phyloP scores from a whole-genome alignment of 2,113 vertebrate species.

The Zingel zingel region DNA sequence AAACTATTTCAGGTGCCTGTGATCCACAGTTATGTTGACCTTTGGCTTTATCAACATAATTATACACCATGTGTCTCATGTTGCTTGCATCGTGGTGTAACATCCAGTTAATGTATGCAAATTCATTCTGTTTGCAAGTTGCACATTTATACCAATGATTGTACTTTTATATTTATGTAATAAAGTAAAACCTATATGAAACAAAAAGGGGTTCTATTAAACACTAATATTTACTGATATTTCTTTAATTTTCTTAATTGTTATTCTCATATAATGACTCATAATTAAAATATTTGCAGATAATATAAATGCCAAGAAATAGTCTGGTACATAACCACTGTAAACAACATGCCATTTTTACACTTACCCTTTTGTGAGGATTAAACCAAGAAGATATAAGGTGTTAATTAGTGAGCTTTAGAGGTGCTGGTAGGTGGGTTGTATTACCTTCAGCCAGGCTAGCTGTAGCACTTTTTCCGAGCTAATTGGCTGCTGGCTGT shows the following conservation, averaged over 20 bases:
- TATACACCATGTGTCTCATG: slow-evolving; percentile 63
- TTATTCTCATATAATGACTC: neutral
- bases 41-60: slow-evolving; percentile 30
- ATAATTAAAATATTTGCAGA: neutral
- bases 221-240: slow-evolving; percentile 62
- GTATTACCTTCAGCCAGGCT: neutral
- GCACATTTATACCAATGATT: slow-evolving; percentile 88
- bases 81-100: slow-evolving; percentile 81
- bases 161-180: slow-evolving; percentile 88
- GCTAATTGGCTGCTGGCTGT: neutral
- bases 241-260: slow-evolving; percentile 23
- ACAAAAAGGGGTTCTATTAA: slow-evolving; percentile 70
- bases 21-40: slow-evolving; percentile 57
- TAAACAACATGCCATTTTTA: neutral
- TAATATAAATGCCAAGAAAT: slow-evolving; percentile 1
- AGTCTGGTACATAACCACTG: neutral
- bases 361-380: neutral
- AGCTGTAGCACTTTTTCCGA: neutral
- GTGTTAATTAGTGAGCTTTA: neutral
- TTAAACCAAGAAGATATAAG: neutral
- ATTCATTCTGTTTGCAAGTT: slow-evolving; percentile 84
- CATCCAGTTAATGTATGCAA: slow-evolving; percentile 83
- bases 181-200: slow-evolving; percentile 75
- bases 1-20: slow-evolving; percentile 41
- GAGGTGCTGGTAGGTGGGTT: neutral